Evolutionary conservation across 2,113 vertebrate species (phyloP), one percentile per base, ranked within the genome.

Genomic region (Limanda limanda): DNA sequence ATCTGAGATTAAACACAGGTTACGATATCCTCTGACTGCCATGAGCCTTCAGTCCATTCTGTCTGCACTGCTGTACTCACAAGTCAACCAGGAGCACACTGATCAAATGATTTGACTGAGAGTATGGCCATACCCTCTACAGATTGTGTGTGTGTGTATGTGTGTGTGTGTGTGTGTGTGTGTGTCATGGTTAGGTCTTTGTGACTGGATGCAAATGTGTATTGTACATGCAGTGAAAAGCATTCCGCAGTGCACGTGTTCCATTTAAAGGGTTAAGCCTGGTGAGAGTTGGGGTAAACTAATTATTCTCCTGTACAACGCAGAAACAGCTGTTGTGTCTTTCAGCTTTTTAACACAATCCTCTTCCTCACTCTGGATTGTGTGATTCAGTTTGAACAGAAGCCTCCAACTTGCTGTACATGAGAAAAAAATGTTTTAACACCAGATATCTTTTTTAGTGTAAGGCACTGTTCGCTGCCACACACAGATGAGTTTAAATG

Each of bases 11-110:
- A 96, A 91, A 92, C 77, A 92, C 88, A 92, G 85, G 79, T 86
- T 89, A 95, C 92, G 95, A 95, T 95, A 96, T 95, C 95, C 95
- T 94, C 94, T 92, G 93, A 95, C 94, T 96, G 95, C 96, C 94
- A 95, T 81, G 95, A 97, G 96, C 96, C 96, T 97, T 96, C 92
- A 94, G 92, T 96, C 94, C 70, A 59, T 94, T 95, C 95, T 91
- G 94, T 87, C 95, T 93, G 84, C 91, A 91, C 93, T 65, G 65
- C 67, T 77, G 23, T n/a, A 37, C 37, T 67, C 11, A 37, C 48
- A 57, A 13, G 37, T 42, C 6, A 2, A 31, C 18, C 21, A 20
- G 5, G 2, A 27, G 69, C 60, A 54, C 15, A 37, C 35, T 37
- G 35, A 37, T 37, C 31, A 31, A 31, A 31, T 7, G 31, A 31